Percentiles rank a stretch among this genome's conserved stretches.
Evolutionary conservation across 2,888 invertebrate genomes (phyloP).

Genomic region (Cabera pusaria): DNA sequence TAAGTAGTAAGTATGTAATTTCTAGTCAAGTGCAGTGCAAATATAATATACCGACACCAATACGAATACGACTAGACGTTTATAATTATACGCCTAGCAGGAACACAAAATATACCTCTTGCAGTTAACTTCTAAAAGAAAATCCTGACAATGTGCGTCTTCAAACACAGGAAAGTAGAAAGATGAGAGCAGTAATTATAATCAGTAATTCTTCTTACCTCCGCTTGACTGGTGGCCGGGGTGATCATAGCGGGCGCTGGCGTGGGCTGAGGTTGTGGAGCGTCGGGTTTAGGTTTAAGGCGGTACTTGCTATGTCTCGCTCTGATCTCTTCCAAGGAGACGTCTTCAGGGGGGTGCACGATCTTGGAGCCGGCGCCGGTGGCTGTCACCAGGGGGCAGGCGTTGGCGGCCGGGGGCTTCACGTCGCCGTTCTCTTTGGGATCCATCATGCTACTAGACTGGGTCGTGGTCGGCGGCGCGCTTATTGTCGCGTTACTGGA

Average conservation of each 20-base stretch:
- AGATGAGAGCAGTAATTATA: too few species aligned
- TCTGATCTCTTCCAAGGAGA: slow-evolving; percentile 93
- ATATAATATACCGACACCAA: too few species aligned
- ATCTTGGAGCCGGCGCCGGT: slow-evolving; percentile 94
- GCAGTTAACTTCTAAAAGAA: too few species aligned
- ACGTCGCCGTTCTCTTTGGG: slow-evolving; percentile 75
- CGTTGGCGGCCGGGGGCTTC: slow-evolving; percentile 63
- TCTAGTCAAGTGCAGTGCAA: too few species aligned
- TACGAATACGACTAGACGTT: too few species aligned
- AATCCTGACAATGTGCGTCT: too few species aligned
- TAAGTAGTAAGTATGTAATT: too few species aligned
- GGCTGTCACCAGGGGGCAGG: slow-evolving; percentile 86
- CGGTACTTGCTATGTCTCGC: slow-evolving; percentile 88
- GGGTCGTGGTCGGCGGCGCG: slow-evolving; percentile 86
- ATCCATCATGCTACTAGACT: slow-evolving; percentile 46
- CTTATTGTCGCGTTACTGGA: slow-evolving; percentile 89
- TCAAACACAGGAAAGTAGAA: too few species aligned
- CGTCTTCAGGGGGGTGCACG: slow-evolving; percentile 96
- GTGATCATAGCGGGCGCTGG: slow-evolving; percentile 48
- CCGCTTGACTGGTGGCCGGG: slow-evolving; percentile 71
- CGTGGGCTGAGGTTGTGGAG: slow-evolving; percentile 40
- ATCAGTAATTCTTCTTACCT: slow-evolving; percentile 45
- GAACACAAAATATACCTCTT: too few species aligned
- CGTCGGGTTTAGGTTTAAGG: slow-evolving; percentile 57
- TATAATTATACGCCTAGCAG: too few species aligned